These are phyloP conservation scores for Octodon degus DNA, from an alignment of 2,113 vertebrate species.

Conservation along the genomic window DNA sequence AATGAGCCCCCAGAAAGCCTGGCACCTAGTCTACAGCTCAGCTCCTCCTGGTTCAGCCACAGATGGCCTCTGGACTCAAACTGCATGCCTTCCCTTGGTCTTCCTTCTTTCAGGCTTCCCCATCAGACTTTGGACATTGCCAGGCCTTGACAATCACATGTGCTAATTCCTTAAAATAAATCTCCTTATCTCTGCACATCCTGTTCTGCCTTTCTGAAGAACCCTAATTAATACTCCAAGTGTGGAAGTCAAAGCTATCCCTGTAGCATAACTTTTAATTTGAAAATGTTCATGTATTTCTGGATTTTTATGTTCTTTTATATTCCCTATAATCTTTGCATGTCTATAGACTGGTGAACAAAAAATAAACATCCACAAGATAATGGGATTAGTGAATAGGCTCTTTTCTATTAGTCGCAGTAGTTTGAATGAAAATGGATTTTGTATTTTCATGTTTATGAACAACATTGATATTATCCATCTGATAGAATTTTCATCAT, in stretches of 20 bases:
- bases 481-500: neutral
- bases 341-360: neutral
- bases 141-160: neutral
- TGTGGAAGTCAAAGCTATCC: neutral
- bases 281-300: neutral
- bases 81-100: neutral
- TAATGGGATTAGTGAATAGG: neutral
- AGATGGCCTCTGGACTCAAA: neutral
- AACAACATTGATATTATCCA: slow-evolving; percentile 6
- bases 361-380: neutral
- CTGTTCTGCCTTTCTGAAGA: neutral
- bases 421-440: neutral
- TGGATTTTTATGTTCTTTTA: neutral
- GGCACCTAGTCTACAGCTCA: neutral
- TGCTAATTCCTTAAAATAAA: slow-evolving; percentile 1
- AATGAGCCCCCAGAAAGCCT: no score
- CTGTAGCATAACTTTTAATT: neutral
- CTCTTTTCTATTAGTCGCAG: neutral
- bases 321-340: neutral
- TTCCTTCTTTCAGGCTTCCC: neutral
- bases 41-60: neutral
- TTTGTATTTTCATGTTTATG: slow-evolving; percentile 21
- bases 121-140: no score
- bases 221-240: neutral
- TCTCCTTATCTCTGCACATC: neutral